phyloP scores from a whole-genome alignment of 1,140 invertebrate species.

The Drosophila ironensis region DNA sequence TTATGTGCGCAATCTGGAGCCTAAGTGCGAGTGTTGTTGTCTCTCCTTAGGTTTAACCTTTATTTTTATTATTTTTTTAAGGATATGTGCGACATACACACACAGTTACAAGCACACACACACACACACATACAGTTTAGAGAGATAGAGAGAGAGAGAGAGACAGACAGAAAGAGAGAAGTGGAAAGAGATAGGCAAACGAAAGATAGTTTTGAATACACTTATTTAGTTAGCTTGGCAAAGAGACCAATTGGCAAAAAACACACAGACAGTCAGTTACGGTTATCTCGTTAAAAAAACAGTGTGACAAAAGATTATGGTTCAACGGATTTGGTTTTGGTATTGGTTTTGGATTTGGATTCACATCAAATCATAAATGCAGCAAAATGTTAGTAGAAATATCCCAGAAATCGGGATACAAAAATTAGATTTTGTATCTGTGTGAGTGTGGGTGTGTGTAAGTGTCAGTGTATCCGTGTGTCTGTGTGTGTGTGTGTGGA shows the following conservation, averaged over 20 bases:
- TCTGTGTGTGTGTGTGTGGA: conserved; percentile 25
- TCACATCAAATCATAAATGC: conserved; percentile 72
- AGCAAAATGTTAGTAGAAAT: conserved; percentile 71
- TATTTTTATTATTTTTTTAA: conserved; percentile 30
- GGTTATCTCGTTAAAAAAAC: conserved; percentile 57
- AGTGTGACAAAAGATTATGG: conserved; percentile 62
- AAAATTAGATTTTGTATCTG: conserved; percentile 56
- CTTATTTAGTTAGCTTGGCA: conserved; percentile 72
- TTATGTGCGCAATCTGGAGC: conserved; percentile 39
- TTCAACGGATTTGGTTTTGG: conserved; percentile 48
- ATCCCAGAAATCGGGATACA: conserved; percentile 37
- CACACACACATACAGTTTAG: conserved; percentile 32
- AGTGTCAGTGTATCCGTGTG: conserved; percentile 12
- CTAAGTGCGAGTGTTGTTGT: conserved; percentile 55
- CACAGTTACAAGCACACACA: conserved; percentile 21
- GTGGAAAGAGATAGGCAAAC: conserved; percentile 38
- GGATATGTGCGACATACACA: conserved; percentile 45
- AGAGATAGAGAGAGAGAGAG: conserved; percentile 25
- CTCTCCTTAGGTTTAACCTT: no score
- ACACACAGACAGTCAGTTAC: conserved; percentile 72
- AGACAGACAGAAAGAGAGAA: conserved; percentile 49
- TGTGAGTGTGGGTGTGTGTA: conserved; percentile 18
- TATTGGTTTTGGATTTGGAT: no score
- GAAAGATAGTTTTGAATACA: conserved; percentile 63
- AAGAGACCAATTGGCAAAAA: conserved; percentile 70